phyloP scores from a whole-genome alignment of 2,113 vertebrate genomes.

The Ceratotherium simum region DNA sequence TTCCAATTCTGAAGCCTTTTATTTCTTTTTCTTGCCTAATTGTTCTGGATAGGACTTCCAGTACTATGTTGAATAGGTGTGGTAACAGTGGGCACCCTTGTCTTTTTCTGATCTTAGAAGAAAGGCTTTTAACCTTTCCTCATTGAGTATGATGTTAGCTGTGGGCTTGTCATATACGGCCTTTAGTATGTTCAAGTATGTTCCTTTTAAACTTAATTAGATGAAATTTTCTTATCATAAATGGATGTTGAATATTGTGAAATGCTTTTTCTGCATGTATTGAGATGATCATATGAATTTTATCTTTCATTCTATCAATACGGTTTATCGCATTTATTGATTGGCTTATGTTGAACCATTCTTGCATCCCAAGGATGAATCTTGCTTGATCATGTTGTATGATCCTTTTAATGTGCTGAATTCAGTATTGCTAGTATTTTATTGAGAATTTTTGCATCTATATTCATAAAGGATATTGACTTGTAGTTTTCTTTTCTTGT shows the following conservation, averaged over 20 bases:
- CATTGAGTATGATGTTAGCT: background rate
- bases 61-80: background rate
- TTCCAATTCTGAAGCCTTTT: background rate
- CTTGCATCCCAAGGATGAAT: background rate
- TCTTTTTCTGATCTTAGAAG: background rate
- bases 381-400: background rate
- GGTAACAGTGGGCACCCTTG: background rate
- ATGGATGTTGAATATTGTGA: background rate
- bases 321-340: background rate
- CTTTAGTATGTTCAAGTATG: background rate
- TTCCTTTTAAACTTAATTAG: background rate
- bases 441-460: background rate
- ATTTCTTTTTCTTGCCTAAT: background rate
- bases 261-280: background rate
- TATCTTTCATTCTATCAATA: background rate
- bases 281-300: background rate
- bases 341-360: background rate
- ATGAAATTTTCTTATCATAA: background rate
- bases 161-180: background rate
- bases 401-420: background rate
- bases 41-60: background rate
- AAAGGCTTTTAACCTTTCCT: background rate
- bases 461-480: background rate
- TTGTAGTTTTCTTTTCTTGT: background rate
- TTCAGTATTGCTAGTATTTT: background rate